Percentiles rank a stretch among this genome's conserved stretches.
Conservation (phyloP, 2,113 vertebrate genomes). For the Perca fluviatilis region DNA sequence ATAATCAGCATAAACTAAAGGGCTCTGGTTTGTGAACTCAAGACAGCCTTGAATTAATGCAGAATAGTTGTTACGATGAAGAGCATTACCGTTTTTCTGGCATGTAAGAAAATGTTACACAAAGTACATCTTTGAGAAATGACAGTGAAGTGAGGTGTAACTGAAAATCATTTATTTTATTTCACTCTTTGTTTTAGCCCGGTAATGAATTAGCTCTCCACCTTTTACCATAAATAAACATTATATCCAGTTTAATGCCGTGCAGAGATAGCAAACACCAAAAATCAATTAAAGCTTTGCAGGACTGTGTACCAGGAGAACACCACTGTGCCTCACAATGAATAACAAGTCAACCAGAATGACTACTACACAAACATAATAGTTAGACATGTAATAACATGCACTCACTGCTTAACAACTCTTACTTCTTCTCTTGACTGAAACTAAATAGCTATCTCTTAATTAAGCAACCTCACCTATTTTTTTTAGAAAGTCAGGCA, state of each 20-base stretch:
- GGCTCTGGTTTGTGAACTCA: conserved; percentile 70
- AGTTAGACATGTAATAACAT: not conserved
- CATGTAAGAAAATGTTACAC: not conserved
- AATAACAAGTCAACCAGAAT: conserved; percentile 69
- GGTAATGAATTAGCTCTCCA: conserved; percentile 10
- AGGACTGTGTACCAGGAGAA: conserved; percentile 9
- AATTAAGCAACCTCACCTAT: conserved; percentile 44
- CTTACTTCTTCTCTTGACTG: conserved; percentile 4
- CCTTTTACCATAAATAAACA: not conserved
- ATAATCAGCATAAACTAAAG: conserved; percentile 73
- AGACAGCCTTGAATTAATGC: conserved; percentile 72
- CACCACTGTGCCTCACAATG: conserved; percentile 82
- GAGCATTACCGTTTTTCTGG: conserved; percentile 25
- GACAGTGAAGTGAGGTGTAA: conserved; percentile 32
- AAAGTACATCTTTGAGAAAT: conserved; percentile 29
- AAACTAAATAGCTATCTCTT: conserved; percentile 41
- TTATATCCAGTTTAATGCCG: not conserved
- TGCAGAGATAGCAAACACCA: not conserved
- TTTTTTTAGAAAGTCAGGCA: not conserved
- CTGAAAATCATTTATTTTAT: conserved; percentile 16
- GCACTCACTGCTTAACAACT: conserved; percentile 16
- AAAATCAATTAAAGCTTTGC: not conserved
- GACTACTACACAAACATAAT: conserved; percentile 23
- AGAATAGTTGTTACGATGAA: conserved; percentile 67
- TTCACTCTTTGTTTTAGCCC: not conserved